Conservation (phyloP, 2,888 invertebrate genomes). For the Dryomyza anilis region DNA sequence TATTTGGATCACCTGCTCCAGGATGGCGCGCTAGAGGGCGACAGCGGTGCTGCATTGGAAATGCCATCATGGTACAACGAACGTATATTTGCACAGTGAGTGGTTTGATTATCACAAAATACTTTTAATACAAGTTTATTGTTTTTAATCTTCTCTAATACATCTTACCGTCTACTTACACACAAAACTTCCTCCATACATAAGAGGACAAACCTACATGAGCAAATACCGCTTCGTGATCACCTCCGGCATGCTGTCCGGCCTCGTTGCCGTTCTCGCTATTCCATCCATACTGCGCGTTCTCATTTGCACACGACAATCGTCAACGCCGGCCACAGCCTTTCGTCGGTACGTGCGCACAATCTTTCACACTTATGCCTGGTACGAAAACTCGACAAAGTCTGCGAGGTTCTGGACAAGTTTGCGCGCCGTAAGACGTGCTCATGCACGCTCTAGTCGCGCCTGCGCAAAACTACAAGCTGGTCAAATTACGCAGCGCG, state of each 20-base stretch:
- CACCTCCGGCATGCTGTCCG: slow-evolving; percentile 74
- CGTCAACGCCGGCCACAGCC: slow-evolving; percentile 69
- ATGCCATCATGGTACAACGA: slow-evolving; percentile 74
- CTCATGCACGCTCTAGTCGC: slow-evolving; percentile 70
- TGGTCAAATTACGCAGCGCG: slow-evolving; percentile 76
- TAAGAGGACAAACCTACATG: slow-evolving; percentile 77
- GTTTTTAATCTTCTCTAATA: neutral
- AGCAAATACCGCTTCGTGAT: slow-evolving; percentile 72
- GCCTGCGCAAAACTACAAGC: slow-evolving; percentile 62
- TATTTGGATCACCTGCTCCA: slow-evolving; percentile 53
- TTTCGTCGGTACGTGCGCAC: slow-evolving; percentile 82
- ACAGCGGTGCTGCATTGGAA: slow-evolving; percentile 58
- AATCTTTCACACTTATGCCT: slow-evolving; percentile 74
- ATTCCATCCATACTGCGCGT: slow-evolving; percentile 76
- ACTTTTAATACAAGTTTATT: neutral
- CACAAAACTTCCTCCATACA: slow-evolving; percentile 37
- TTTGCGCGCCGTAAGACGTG: slow-evolving; percentile 68
- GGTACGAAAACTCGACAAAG: slow-evolving; percentile 68
- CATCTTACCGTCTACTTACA: neutral
- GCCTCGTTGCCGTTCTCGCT: slow-evolving; percentile 75
- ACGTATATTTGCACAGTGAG: slow-evolving; percentile 69
- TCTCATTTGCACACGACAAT: slow-evolving; percentile 74
- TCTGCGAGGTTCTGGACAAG: slow-evolving; percentile 72
- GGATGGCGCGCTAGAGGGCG: slow-evolving; percentile 53
- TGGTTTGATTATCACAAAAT: neutral